Evolutionary conservation across 2,113 vertebrate genomes (phyloP).

Genomic region (Carassius carassius): DNA sequence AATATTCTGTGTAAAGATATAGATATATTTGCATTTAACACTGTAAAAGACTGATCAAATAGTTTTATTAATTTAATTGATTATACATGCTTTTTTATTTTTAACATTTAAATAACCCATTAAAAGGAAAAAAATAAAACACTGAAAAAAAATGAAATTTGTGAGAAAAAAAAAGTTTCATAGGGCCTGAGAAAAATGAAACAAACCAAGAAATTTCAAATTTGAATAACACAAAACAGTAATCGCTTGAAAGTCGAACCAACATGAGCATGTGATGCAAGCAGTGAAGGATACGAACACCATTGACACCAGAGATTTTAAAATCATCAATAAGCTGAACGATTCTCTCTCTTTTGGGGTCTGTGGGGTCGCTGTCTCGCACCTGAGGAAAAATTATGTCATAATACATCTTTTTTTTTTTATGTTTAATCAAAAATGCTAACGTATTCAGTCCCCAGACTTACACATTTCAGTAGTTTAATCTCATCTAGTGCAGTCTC

Average conservation of each 20-base stretch:
- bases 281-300: constrained; percentile 86
- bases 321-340: constrained; percentile 94
- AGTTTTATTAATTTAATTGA: neutral
- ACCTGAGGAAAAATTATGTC: constrained; percentile 72
- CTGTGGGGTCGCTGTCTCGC: constrained; percentile 88
- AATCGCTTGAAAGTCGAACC: neutral
- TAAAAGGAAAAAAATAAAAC: neutral
- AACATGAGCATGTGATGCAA: neutral
- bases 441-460: constrained; percentile 48
- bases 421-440: neutral
- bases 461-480: constrained; percentile 90
- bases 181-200: neutral
- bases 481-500: constrained; percentile 94
- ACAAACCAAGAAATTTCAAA: neutral
- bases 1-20: no score
- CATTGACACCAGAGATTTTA: constrained; percentile 89
- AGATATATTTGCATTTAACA: no score
- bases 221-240: neutral
- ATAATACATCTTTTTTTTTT: neutral
- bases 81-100: neutral
- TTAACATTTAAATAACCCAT: no score
- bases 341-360: constrained; percentile 84
- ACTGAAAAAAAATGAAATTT: neutral
- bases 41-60: no score
- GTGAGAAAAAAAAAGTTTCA: neutral